Conservation (phyloP, 2,113 vertebrate genomes). For the Cochlearius cochlearius region DNA sequence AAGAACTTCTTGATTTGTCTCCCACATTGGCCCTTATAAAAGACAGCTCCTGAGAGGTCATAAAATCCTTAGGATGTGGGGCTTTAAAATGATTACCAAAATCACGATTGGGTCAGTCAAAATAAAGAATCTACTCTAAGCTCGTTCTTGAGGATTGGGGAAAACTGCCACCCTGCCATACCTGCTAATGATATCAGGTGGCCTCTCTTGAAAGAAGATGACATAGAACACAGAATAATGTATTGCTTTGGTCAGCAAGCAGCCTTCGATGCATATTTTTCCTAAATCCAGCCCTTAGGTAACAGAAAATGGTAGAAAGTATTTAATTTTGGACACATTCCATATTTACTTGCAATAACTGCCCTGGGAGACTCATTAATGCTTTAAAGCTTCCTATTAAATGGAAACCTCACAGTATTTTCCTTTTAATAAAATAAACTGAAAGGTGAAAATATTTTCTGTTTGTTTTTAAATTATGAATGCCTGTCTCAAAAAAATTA, state of each 20-base stretch:
- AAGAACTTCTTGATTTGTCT: background rate
- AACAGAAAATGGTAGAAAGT: slow-evolving; percentile 7
- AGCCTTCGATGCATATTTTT: background rate
- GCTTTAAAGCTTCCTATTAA: slow-evolving; percentile 26
- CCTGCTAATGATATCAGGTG: background rate
- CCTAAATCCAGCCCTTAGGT: background rate
- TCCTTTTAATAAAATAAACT: slow-evolving; percentile 49
- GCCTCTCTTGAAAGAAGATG: background rate
- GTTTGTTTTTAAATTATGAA: slow-evolving; percentile 25
- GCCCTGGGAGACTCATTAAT: slow-evolving; percentile 41
- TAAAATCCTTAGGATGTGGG: background rate
- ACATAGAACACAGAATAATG: background rate
- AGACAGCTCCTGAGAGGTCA: background rate
- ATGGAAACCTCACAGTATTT: background rate
- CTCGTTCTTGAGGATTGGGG: background rate
- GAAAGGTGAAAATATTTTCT: slow-evolving; percentile 39
- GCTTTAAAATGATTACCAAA: background rate
- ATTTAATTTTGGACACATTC: slow-evolving; percentile 22
- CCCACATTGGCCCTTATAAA: background rate
- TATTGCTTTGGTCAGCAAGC: background rate
- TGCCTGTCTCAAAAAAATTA: slow-evolving; percentile 26
- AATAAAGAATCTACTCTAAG: background rate
- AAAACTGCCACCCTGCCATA: background rate
- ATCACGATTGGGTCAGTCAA: rapidly evolving
- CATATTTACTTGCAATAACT: slow-evolving; percentile 15